phyloP scores from a whole-genome alignment of 2,797 vertebrate species.

The Chelonia mydas region DNA sequence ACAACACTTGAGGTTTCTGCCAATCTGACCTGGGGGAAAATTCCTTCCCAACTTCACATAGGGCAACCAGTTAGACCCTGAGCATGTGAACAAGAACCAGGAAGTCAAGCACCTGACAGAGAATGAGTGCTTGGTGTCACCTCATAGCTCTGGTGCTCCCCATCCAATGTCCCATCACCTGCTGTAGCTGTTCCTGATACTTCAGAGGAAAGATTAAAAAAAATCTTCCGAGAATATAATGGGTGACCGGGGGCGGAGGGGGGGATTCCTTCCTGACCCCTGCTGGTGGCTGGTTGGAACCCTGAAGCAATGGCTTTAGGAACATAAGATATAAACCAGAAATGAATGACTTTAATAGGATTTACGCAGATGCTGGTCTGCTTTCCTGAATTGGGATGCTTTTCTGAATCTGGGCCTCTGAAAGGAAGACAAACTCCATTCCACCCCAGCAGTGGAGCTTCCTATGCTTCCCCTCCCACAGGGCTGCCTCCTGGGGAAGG shows the following conservation, averaged over 20 bases:
- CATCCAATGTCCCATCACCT: not conserved
- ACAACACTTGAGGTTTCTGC: too few relatives aligned
- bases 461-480: not conserved
- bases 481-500: not conserved
- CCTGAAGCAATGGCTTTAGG: too few relatives aligned
- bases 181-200: not conserved
- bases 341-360: too few relatives aligned
- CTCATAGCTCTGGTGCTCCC: not conserved
- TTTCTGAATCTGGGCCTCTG: too few relatives aligned
- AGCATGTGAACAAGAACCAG: not conserved
- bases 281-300: too few relatives aligned
- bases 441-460: not conserved
- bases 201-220: not conserved
- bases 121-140: not conserved
- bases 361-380: too few relatives aligned
- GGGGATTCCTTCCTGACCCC: too few relatives aligned
- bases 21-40: not conserved
- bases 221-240: not conserved
- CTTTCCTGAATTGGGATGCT: too few relatives aligned
- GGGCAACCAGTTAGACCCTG: not conserved
- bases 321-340: too few relatives aligned
- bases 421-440: too few relatives aligned
- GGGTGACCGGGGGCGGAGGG: too few relatives aligned
- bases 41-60: not conserved
- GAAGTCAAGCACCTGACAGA: not conserved